A percentile compares a stretch with the other conserved stretches of the same genome.
Conservation (phyloP, 2,113 vertebrate genomes). For the Onychostruthus taczanowskii region DNA sequence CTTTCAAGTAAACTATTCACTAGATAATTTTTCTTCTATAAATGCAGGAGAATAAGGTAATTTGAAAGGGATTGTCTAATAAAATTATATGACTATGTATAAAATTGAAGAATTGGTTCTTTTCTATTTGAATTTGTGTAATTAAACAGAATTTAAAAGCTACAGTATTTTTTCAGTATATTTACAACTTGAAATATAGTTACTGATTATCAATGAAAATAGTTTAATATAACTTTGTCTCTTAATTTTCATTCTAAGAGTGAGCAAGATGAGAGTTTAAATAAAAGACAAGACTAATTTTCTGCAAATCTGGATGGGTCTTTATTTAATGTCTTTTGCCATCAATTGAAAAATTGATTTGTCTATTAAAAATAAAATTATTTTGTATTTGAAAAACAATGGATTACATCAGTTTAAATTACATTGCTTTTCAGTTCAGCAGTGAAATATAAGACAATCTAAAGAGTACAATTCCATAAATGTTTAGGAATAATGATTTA, state of each 20-base stretch:
- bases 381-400: not conserved
- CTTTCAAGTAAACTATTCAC: not conserved
- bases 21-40: not conserved
- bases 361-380: not conserved
- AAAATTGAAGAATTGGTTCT: not conserved
- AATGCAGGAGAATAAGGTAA: not conserved
- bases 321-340: not conserved
- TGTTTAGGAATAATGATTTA: not conserved
- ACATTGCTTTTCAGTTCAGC: not conserved
- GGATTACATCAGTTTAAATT: not conserved
- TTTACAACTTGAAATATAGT: not conserved
- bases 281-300: not conserved
- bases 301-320: not conserved
- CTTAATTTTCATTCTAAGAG: not conserved
- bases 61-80: not conserved
- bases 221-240: not conserved
- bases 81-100: not conserved
- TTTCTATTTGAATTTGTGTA: not conserved
- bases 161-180: not conserved
- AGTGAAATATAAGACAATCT: not conserved
- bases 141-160: not conserved
- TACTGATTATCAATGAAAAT: not conserved
- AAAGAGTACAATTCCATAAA: not conserved
- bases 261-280: not conserved
- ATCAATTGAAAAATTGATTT: not conserved